Percentiles rank a stretch among this genome's conserved stretches.
phyloP scores from a whole-genome alignment of 2,888 invertebrate species.

The Hoplodrina blanda region DNA sequence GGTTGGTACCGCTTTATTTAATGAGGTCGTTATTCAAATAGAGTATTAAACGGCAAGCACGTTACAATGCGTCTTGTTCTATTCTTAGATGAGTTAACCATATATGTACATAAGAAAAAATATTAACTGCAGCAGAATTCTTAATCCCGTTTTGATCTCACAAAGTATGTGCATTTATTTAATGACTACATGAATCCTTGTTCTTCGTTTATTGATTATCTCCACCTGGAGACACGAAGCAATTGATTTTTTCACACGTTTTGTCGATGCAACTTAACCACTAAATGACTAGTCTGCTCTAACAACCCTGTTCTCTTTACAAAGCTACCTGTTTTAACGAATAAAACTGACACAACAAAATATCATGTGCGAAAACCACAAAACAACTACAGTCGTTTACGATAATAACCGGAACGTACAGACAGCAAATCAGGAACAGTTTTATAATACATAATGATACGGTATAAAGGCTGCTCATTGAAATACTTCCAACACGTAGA shows the following conservation, averaged over 20 bases:
- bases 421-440: constrained; percentile 48
- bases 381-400: constrained; percentile 36
- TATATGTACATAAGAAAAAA: no score
- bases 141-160: not conserved
- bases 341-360: constrained; percentile 20
- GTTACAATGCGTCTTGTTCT: constrained; percentile 14
- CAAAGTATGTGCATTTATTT: constrained; percentile 4
- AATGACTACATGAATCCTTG: constrained; percentile 2
- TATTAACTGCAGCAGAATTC: constrained; percentile 4
- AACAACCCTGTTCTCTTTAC: constrained; percentile 7
- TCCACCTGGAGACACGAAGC: not conserved
- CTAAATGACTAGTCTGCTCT: not conserved
- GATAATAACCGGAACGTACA: constrained; percentile 42
- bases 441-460: constrained; percentile 57
- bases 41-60: constrained; percentile 24
- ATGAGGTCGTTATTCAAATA: constrained; percentile 65
- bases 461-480: constrained; percentile 56
- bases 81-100: not conserved
- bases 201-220: not conserved
- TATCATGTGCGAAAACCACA: constrained; percentile 30
- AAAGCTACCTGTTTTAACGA: constrained; percentile 3
- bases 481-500: constrained; percentile 49
- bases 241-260: not conserved
- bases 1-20: constrained; percentile 64
- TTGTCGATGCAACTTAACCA: not conserved